Base-by-base conservation (phyloP, 2,888 invertebrate genomes). In the Macrophya annulata region DNA sequence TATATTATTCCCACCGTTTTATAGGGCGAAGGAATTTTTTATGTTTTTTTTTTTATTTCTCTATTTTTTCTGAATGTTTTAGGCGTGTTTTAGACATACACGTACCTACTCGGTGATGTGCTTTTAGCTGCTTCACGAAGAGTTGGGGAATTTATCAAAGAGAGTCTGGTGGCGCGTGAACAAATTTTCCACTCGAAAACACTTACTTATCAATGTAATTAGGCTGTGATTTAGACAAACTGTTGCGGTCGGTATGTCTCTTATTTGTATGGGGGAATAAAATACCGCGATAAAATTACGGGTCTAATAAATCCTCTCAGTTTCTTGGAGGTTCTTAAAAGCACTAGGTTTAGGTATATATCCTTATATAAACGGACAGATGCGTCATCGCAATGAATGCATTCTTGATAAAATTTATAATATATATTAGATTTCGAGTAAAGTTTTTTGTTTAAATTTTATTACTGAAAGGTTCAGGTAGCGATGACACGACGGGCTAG, bases 121-220 rank as follows among this genome's bases (percentile, higher is more conserved):
- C 12, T 48, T 62, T 3, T 12, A 9, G 25, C 62, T 12, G 12
- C 12, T 25, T 12, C 25, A 25, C 21, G 62, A 10, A 25, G 62
- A 62, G 62, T 25, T 62, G 10, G 25, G 25, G 25, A 25, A 25
- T 25, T 62, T 62, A 62, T 62, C 62, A 9, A 8, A 21, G 37
- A 37, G 43, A 25, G 31, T 25, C 62, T 37, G 43, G 59, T 81
- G 81, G 43, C 25, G 62, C 62, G 21, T 62, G 43, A 43, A 81
- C 40, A 25, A 81, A 81, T 62, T 81, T 65, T 62, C 59, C 81
- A 81, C 40, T 25, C 62, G 81, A 81, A 15, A 62, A 81, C 43
- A 62, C 21, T 43, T 21, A 81, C 81, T 45, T 81, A 79, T 79
- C 79, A 59, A 79, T 43, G 81, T 81, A 81, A 81, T 81, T 81